Percentiles rank a stretch among this genome's conserved stretches.
phyloP scores from a whole-genome alignment of 1,140 invertebrate genomes.

The Drosophila virilis region DNA sequence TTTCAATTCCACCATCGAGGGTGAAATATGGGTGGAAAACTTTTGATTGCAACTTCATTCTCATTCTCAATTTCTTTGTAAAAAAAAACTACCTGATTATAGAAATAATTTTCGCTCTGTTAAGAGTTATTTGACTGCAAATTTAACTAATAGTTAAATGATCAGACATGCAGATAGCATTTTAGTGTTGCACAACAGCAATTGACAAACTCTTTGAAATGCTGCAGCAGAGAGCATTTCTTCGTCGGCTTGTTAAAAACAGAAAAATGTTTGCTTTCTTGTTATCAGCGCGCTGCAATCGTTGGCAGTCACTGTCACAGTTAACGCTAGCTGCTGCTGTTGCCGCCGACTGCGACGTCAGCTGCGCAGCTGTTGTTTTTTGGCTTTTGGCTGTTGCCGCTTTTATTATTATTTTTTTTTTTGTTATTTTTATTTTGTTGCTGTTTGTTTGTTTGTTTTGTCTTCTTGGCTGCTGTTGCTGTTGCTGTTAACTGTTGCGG shows the following conservation, averaged over 20 bases:
- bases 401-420: slow-evolving; percentile 25
- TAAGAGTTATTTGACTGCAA: no score
- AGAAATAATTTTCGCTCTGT: no score
- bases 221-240: slow-evolving; percentile 8
- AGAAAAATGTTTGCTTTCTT: slow-evolving; percentile 13
- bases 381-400: slow-evolving; percentile 24
- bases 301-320: slow-evolving; percentile 33
- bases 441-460: slow-evolving; percentile 53
- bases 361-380: slow-evolving; percentile 24
- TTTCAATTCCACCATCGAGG: no score
- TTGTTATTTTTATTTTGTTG: slow-evolving; percentile 8
- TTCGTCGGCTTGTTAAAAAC: neutral
- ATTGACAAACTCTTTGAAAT: no score
- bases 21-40: no score
- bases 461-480: slow-evolving; percentile 50
- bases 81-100: no score
- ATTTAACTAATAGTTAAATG: no score
- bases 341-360: slow-evolving; percentile 3
- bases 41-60: no score
- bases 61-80: no score
- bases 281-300: slow-evolving; percentile 71
- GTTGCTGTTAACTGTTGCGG: slow-evolving; percentile 26
- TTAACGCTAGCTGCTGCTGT: neutral
- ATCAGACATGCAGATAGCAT: no score
- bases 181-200: no score